Base-by-base conservation (phyloP, 2,888 invertebrate genomes). In the Rugalucina vietnamica region DNA sequence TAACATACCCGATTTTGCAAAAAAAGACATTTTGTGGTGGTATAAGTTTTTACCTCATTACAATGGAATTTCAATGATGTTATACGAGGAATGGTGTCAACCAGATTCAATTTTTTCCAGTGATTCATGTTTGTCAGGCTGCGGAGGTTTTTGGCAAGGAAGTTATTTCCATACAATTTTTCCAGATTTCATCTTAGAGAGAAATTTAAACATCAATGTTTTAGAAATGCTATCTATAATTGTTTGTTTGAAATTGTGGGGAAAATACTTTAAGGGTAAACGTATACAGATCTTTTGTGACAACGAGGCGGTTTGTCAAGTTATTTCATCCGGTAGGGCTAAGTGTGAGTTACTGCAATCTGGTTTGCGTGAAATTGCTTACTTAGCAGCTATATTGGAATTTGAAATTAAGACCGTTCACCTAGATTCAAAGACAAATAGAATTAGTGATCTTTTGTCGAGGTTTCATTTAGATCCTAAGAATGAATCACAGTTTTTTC, bases 1-100 rank as follows among this genome's bases (percentile, higher is more conserved):
- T 72, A 12, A 18, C 0, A 36, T 79, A 21, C 76, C 76, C 27
- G 3, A 24, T 18, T 54, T 76, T n/a, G 69, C 77, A 1, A 29
- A 27, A 24, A 81, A 78, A 32, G 78, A 84, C 21, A 1, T 70
- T 2, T 70, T 70, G 37, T 84, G 80, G 80, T 84, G 80, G 84
- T 5, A 73, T 18, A 73, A 24, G 14, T 80, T 77, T 84, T 43
- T 84, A 5, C 80, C 80, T 14, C 24, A 43, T 14, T 84, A 77
- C 60, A 80, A 80, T 71, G 74, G 80, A 10, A 37, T 84, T 12
- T 79, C 80, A 18, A 37, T 77, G 60, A 84, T 84, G 69, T 1
- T 49, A 29, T 49, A 34, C 0, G 84, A 73, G 4, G 81, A 77
- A 37, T 84, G 81, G 81, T 78, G 78, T 21, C 27, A 71, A 4